These are phyloP conservation scores for Nyctereutes procyonoides DNA, from an alignment of 2,113 vertebrate species.

Conservation along the genomic window DNA sequence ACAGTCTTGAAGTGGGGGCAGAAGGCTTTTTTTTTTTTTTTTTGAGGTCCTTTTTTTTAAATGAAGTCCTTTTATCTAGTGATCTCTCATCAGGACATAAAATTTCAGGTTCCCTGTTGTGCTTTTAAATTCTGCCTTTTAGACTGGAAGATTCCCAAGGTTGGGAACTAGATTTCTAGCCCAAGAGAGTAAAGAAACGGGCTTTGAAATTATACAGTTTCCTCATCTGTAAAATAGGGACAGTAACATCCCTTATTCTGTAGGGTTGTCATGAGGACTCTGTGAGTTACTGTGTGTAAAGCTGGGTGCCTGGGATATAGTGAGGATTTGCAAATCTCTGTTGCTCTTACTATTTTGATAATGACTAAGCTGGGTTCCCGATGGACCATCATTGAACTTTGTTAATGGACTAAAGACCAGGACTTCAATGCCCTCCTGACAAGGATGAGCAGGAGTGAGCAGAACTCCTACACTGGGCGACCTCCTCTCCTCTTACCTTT, in stretches of 20 bases:
- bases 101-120: background rate
- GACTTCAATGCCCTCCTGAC: background rate
- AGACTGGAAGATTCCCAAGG: conserved; percentile 26
- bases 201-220: background rate
- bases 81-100: background rate
- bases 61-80: background rate
- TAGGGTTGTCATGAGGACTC: background rate
- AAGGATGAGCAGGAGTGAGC: background rate
- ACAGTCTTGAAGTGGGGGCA: background rate
- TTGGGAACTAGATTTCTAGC: background rate
- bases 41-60: background rate
- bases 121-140: background rate
- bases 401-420: background rate
- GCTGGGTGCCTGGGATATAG: background rate
- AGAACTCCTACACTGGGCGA: background rate
- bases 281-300: background rate
- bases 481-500: background rate
- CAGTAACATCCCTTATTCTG: background rate
- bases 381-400: background rate
- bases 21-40: background rate
- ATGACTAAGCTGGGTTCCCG: background rate
- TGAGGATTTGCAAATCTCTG: background rate
- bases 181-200: background rate
- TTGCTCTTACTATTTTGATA: background rate
- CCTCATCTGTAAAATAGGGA: background rate